Base-by-base conservation (phyloP, 2,888 invertebrate species). In the Melikaiella ostensackeni region DNA sequence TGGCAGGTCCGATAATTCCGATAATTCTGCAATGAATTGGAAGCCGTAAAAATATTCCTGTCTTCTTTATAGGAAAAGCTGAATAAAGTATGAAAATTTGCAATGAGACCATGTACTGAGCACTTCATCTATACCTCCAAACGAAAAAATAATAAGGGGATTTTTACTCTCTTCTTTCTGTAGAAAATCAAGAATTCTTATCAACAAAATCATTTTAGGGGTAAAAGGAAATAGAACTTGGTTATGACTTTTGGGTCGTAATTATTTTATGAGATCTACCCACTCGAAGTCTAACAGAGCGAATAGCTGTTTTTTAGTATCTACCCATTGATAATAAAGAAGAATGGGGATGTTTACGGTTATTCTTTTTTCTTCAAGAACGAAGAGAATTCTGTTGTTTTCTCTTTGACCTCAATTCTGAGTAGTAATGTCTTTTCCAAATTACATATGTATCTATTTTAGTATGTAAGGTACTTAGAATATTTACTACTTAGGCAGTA, bases 181-280 rank as follows among this genome's bases (percentile, higher is more conserved):
- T 63, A 35, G 11, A 13, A 64, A 64, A 42, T 64, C 1, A 19
- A 38, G 11, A n/a, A 35, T 9, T 21, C 4, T 27, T 42, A 30
- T 27, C 30, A 46, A 66, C 7, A 66, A 27, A 66, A 30, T 19
- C 6, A 46, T 46, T 46, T 19, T 46, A 19, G 46, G 19, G 50
- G 1, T 21, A 13, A 13, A 33, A 46, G 5, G 9, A n/a, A 64
- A 46, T 50, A 50, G 70, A 63, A 63, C 33, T 21, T 13, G 13
- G 46, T 70, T 70, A 70, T 30, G 70, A n/a, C 70, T 50, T 70
- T 55, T 16, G 19, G 46, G n/a, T 70, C 70, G 50, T 70, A 70
- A 50, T 70, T 50, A 50, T 50, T 70, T 70, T 55, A 70, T 50
- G 27, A 27, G n/a, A 30, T 33, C 70, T 30, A 70, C 55, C 50